These are phyloP conservation scores for Dinomys branickii DNA, from an alignment of 2,113 vertebrate genomes.

Conservation along the genomic window DNA sequence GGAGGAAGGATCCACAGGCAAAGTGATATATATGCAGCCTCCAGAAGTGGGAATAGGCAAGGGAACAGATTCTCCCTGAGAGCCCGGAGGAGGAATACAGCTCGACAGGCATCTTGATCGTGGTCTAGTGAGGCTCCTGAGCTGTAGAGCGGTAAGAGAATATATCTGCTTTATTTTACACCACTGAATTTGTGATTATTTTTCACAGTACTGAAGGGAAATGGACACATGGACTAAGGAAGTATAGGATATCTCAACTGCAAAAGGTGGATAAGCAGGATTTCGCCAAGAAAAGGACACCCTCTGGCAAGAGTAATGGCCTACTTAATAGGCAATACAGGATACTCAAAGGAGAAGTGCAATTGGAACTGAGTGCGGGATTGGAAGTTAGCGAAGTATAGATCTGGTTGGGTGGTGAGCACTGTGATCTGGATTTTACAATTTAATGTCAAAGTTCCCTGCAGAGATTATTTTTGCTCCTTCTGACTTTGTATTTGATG, in stretches of 20 bases:
- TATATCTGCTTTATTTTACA: background rate
- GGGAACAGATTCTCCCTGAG: background rate
- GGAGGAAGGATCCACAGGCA: background rate
- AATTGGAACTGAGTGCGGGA: background rate
- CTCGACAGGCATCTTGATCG: background rate
- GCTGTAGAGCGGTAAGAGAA: background rate
- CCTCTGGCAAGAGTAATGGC: background rate
- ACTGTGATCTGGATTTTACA: background rate
- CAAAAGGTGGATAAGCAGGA: background rate
- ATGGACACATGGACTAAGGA: background rate
- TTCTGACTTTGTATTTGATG: constrained; percentile 2
- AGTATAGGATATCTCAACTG: background rate
- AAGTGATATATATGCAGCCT: background rate
- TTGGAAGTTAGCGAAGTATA: background rate
- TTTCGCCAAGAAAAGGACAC: background rate
- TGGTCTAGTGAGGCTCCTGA: background rate
- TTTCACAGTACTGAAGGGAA: background rate
- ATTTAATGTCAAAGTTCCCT: background rate
- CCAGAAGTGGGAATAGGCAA: background rate
- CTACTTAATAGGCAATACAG: background rate
- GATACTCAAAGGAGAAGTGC: background rate
- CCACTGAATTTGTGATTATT: background rate
- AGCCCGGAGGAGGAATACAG: background rate
- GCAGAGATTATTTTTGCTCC: background rate
- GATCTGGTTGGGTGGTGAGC: background rate